Conservation (phyloP, 1,140 invertebrate genomes). For the Steinernema khuongi region DNA sequence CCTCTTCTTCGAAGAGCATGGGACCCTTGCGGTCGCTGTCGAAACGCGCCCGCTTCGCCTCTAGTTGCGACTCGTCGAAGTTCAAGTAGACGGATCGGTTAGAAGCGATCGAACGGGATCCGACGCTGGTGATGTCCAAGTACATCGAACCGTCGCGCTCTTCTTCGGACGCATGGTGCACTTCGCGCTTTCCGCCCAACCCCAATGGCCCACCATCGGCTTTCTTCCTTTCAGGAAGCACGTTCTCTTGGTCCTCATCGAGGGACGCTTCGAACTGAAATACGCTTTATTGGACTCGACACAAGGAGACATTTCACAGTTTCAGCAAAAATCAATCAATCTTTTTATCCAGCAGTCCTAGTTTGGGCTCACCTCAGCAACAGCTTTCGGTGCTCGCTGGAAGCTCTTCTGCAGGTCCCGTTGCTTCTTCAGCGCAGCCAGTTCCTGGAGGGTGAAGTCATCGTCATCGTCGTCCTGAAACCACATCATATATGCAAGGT, state of each 20-base stretch:
- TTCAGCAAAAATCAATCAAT: neutral
- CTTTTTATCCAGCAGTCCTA: neutral
- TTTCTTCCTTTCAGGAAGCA: neutral
- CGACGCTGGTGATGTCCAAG: neutral
- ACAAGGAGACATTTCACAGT: neutral
- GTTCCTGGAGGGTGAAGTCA: neutral
- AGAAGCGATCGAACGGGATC: neutral
- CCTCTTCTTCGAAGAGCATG: neutral
- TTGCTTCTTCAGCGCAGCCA: neutral
- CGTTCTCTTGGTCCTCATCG: neutral
- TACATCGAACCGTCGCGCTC: neutral
- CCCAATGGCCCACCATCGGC: neutral
- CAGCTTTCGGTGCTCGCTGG: slow-evolving; percentile 6
- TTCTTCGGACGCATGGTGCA: neutral
- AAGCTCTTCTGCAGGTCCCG: neutral
- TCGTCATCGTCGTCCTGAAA: slow-evolving; percentile 56
- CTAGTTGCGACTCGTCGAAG: neutral
- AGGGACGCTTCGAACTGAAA: neutral
- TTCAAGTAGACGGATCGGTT: neutral
- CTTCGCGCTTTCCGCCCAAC: neutral
- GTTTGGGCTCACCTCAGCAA: neutral
- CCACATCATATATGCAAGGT: slow-evolving; percentile 66
- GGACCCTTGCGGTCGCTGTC: neutral
- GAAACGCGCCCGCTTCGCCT: neutral
- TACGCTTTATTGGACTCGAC: neutral